Base-by-base conservation (phyloP, 2,888 invertebrate species). In the Drosophila limbata region DNA sequence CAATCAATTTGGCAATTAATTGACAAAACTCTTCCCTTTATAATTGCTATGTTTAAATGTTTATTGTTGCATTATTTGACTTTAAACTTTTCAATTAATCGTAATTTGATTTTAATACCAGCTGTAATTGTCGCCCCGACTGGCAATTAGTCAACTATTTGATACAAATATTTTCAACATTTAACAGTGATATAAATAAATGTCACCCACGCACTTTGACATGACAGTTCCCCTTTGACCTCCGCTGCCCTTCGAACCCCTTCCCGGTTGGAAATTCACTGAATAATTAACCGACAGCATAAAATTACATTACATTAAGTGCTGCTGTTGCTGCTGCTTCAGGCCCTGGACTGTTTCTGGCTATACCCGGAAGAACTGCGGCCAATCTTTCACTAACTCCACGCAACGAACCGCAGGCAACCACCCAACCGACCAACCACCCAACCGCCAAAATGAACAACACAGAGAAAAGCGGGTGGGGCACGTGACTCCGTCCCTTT, bases 281-380 rank as follows among this genome's bases (percentile, higher is more conserved):
- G 84, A 78, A 83, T 83, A 83, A 83, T 83, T 83, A 83, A 84
- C 84, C 80, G 62, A 80, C 50, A 80, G 80, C 76, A 82, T 84
- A 72, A 84, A 83, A 83, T 84, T 73, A 84, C 79, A 82, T 83
- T 84, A 83, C 69, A 83, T 83, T 83, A 82, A 83, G 83, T 84
- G 84, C 81, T 74, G 59, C 31, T 64, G 69, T n/a, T 57, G 64
- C 25, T 67, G 69, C 19, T 64, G 65, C 13, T 39, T 19, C 13
- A 53, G 51, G 33, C 42, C 56, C 60, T 69, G 59, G 52, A n/a
- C 51, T 21, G 37, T 28, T 8, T 8, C 28, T 28, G 17, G 63
- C 47, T 61, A 74, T 77, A 74, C 67, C 70, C 77, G 67, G 77
- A 62, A 74, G 70, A 65, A 59, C 59, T 74, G 77, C 44, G 77